Evolutionary conservation across 2,888 invertebrate genomes (phyloP).

Genomic region (Cheilosia scutellata): DNA sequence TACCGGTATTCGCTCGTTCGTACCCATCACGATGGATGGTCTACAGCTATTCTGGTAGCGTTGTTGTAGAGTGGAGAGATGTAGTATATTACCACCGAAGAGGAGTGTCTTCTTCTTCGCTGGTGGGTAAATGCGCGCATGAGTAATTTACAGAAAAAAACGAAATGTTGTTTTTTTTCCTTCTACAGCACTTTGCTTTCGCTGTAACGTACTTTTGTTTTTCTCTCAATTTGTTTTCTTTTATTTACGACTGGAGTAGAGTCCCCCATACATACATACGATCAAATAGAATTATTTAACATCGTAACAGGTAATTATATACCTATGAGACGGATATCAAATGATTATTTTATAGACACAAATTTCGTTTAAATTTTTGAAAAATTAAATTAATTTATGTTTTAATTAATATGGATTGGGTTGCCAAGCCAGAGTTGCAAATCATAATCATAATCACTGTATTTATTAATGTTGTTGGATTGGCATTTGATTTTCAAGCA

Average conservation of each 20-base stretch:
- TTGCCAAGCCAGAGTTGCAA: background rate
- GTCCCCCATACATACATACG: background rate
- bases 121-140: slow-evolving; percentile 43
- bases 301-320: slow-evolving; percentile 1
- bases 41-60: slow-evolving; percentile 16
- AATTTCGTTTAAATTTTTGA: slow-evolving; percentile 4
- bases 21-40: slow-evolving; percentile 51
- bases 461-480: too few relatives aligned
- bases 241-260: background rate
- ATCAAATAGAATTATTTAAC: slow-evolving; percentile 29
- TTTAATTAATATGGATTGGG: background rate
- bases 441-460: too few relatives aligned
- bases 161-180: slow-evolving; percentile 16
- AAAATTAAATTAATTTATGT: background rate
- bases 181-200: slow-evolving; percentile 24
- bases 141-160: slow-evolving; percentile 55
- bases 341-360: background rate
- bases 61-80: slow-evolving; percentile 27
- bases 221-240: background rate
- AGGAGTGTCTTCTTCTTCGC: background rate
- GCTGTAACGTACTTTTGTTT: slow-evolving; percentile 10
- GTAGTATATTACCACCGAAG: slow-evolving; percentile 13
- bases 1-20: slow-evolving; percentile 77
- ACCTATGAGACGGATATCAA: background rate
- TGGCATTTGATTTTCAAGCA: too few relatives aligned